Conservation (phyloP, 1,140 invertebrate species). For the Pectinophora gossypiella region DNA sequence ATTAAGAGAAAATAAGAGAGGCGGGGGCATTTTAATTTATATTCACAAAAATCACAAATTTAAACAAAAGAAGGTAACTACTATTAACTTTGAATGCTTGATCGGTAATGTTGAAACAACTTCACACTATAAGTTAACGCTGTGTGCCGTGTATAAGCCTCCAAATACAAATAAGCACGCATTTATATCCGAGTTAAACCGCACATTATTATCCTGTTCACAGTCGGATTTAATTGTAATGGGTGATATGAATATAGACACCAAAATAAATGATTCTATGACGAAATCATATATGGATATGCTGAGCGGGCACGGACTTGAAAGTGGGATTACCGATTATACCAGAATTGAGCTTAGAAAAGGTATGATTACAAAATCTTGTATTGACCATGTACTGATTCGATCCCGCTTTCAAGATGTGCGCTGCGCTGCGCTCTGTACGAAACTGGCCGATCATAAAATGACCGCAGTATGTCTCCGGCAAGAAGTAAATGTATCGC, state of each 20-base stretch:
- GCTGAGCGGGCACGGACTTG: neutral
- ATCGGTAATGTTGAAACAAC: neutral
- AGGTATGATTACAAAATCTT: neutral
- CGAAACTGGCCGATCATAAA: constrained; percentile 3
- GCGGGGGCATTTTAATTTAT: constrained; percentile 5
- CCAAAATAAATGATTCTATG: neutral
- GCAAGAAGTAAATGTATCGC: no score
- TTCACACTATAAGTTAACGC: neutral
- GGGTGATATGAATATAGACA: constrained; percentile 6
- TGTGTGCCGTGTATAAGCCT: constrained; percentile 5
- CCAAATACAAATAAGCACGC: constrained; percentile 2
- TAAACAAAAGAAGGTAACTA: neutral
- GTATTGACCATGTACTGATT: neutral
- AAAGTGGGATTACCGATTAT: neutral
- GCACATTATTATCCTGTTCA: neutral
- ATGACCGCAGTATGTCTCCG: neutral
- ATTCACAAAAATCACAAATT: constrained; percentile 8
- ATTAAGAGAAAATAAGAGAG: constrained; percentile 3
- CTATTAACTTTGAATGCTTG: constrained; percentile 1
- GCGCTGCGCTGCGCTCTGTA: constrained; percentile 4
- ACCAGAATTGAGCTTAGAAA: neutral
- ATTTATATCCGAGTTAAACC: neutral
- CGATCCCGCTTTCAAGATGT: constrained; percentile 1
- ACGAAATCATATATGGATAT: neutral
- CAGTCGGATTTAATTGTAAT: neutral